A percentile compares a stretch with the other conserved stretches of the same genome.
Conservation (phyloP, 2,797 vertebrate genomes). For the Cirrhinus molitorella region DNA sequence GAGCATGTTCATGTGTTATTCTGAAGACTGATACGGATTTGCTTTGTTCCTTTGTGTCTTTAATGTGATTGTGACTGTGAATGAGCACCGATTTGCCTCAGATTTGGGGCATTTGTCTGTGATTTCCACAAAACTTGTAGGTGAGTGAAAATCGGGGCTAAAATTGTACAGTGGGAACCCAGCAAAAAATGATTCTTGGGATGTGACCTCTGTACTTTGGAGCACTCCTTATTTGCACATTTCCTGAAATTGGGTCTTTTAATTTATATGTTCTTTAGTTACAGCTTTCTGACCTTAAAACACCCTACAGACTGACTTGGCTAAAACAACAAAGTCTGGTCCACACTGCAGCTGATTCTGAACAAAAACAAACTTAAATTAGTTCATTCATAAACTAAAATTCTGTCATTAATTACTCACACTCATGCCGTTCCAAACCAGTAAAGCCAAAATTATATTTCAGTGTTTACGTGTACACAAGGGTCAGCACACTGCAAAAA, state of each 20-base stretch:
- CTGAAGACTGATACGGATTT: constrained; percentile 54
- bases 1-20: constrained; percentile 42
- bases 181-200: background rate
- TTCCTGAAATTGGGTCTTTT: background rate
- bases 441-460: too few relatives aligned
- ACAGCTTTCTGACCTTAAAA: background rate
- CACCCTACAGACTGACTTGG: background rate
- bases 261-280: background rate
- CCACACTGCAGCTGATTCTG: too few relatives aligned
- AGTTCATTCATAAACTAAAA: too few relatives aligned
- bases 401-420: too few relatives aligned
- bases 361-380: too few relatives aligned
- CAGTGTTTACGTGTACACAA: too few relatives aligned
- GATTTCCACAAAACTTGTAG: background rate
- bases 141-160: background rate
- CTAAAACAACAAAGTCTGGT: too few relatives aligned
- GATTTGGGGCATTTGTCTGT: background rate
- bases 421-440: too few relatives aligned
- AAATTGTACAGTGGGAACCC: background rate
- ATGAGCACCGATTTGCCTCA: too few relatives aligned
- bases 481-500: too few relatives aligned
- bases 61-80: background rate
- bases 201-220: background rate
- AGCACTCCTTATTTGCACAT: background rate
- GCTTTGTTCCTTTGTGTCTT: constrained; percentile 19